Evolutionary conservation across 2,797 vertebrate genomes (phyloP).

Genomic region (Nannoperca australis): DNA sequence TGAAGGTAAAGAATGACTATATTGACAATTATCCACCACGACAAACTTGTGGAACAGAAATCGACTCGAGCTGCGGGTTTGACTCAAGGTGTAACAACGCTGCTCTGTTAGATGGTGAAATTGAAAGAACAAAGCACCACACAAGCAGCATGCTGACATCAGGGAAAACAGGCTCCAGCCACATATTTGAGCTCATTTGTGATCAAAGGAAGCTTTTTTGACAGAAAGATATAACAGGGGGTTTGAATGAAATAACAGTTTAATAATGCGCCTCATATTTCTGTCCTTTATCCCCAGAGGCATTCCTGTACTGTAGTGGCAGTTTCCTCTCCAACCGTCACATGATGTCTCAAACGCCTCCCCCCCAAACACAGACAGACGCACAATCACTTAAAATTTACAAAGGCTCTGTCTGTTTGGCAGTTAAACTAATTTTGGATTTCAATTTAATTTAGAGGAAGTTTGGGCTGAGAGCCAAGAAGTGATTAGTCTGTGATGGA

Average conservation of each 20-base stretch:
- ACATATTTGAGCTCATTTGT: constrained; percentile 15
- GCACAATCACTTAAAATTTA: constrained; percentile 16
- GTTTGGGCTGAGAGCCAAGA: constrained; percentile 12
- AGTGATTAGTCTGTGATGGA: background rate
- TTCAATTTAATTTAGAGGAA: constrained; percentile 39
- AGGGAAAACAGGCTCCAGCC: constrained; percentile 2
- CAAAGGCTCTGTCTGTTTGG: constrained; percentile 45
- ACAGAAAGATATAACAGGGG: constrained; percentile 8
- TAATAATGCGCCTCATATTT: constrained; percentile 32
- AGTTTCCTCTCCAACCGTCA: constrained; percentile 68
- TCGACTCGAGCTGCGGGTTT: background rate
- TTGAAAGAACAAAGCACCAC: constrained; percentile 14
- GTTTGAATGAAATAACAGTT: constrained; percentile 32
- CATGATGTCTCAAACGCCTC: constrained; percentile 57
- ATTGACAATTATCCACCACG: background rate
- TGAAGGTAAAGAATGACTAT: constrained; percentile 15
- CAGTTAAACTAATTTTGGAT: constrained; percentile 28
- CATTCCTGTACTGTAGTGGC: constrained; percentile 19
- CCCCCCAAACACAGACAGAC: constrained; percentile 15
- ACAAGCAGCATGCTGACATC: constrained; percentile 15
- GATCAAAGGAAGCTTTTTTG: constrained; percentile 15
- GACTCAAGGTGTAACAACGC: background rate
- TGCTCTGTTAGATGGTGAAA: background rate
- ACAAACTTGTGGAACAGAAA: background rate
- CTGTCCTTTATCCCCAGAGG: constrained; percentile 25